Percentiles rank a stretch among this genome's conserved stretches.
Evolutionary conservation across 2,113 vertebrate species (phyloP).

Genomic region (Girardinichthys multiradiatus): DNA sequence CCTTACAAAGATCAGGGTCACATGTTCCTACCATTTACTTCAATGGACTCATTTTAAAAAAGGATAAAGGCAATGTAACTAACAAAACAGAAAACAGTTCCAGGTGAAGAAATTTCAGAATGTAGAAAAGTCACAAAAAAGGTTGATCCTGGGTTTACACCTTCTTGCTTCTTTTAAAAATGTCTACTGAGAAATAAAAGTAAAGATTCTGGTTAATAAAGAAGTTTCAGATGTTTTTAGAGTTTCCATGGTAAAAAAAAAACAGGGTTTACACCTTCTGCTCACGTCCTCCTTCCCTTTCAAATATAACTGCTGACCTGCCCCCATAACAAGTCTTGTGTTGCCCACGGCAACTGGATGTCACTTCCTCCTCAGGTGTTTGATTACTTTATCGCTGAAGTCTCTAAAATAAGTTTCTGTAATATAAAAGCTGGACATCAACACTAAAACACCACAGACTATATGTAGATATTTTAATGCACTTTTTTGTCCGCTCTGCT

Average conservation of each 20-base stretch:
- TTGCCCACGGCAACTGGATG: slow-evolving; percentile 62
- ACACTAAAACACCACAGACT: too few species aligned
- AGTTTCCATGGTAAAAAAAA: slow-evolving; percentile 6
- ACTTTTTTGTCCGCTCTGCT: too few species aligned
- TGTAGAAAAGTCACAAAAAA: background rate
- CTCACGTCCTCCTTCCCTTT: slow-evolving; percentile 1
- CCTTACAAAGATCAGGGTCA: background rate
- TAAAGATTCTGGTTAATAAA: background rate
- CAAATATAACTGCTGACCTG: slow-evolving; percentile 21
- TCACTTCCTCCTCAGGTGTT: slow-evolving; percentile 70
- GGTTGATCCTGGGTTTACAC: background rate
- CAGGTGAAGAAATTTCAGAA: background rate
- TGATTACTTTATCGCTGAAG: slow-evolving; percentile 40
- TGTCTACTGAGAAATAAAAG: background rate
- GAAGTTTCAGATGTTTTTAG: background rate
- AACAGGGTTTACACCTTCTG: slow-evolving; percentile 17
- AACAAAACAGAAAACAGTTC: background rate
- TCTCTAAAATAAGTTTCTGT: too few species aligned
- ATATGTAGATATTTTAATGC: too few species aligned
- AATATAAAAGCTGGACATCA: too few species aligned
- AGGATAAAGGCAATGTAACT: background rate
- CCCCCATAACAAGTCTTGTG: slow-evolving; percentile 34
- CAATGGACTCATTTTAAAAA: background rate
- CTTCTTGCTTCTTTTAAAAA: background rate
- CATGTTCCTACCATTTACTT: background rate